phyloP scores from a whole-genome alignment of 2,888 invertebrate species.

The Limnephilus rhombicus region DNA sequence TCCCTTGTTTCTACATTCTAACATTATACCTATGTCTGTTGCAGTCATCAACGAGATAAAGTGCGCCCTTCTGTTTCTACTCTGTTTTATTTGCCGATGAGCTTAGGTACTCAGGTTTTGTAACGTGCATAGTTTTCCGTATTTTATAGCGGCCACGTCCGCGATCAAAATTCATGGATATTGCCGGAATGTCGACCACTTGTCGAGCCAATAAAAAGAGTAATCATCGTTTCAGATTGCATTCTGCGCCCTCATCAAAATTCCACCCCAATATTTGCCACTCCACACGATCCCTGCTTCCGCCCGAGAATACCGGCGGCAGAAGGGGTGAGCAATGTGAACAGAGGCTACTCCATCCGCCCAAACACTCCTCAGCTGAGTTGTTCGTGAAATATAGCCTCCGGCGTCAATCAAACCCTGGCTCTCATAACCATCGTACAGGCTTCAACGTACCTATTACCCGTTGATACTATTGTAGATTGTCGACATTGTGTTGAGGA shows the following conservation, averaged over 20 bases:
- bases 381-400: constrained; percentile 10
- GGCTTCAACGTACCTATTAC: background rate
- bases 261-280: constrained; percentile 7
- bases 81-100: background rate
- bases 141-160: background rate
- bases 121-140: background rate
- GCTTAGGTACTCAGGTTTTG: background rate
- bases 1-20: too few relatives aligned
- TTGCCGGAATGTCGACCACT: background rate
- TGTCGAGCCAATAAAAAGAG: background rate
- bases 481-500: too few relatives aligned
- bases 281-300: background rate
- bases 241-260: constrained; percentile 13
- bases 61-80: background rate
- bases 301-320: background rate
- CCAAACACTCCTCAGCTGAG: background rate
- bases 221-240: background rate
- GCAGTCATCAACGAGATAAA: background rate
- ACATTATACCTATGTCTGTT: background rate
- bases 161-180: background rate
- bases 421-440: background rate
- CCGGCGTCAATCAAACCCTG: background rate
- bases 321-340: background rate
- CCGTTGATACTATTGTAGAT: background rate
- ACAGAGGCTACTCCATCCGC: background rate